phyloP scores from a whole-genome alignment of 2,888 invertebrate genomes.

The Tenthredo distinguenda region DNA sequence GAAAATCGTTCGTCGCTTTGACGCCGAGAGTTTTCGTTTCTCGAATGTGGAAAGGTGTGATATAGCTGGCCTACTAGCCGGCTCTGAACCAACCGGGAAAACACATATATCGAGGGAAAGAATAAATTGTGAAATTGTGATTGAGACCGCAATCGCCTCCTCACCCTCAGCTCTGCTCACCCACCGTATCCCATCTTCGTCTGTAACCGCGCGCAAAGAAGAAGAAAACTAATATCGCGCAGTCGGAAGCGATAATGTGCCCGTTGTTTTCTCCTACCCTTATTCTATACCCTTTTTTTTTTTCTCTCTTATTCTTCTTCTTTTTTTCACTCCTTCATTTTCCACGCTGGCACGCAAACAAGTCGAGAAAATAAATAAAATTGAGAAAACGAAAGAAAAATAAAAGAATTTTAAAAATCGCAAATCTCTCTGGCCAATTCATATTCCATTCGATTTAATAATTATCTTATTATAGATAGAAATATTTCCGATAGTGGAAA shows the following conservation, averaged over 20 bases:
- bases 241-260: slow-evolving; percentile 18
- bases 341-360: neutral
- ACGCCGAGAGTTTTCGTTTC: neutral
- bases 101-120: slow-evolving; percentile 26
- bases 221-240: slow-evolving; percentile 36
- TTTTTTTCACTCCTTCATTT: neutral
- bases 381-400: neutral
- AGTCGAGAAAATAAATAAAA: neutral
- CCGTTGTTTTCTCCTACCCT: neutral
- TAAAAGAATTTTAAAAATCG: neutral
- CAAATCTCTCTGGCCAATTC: too few relatives aligned
- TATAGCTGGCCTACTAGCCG: neutral
- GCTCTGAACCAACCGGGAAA: neutral
- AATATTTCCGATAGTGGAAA: too few relatives aligned
- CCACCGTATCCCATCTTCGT: slow-evolving; percentile 28
- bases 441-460: neutral
- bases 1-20: neutral
- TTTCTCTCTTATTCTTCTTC: neutral
- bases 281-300: neutral
- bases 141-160: slow-evolving; percentile 10
- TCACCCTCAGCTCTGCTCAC: neutral
- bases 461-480: too few relatives aligned
- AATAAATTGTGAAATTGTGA: slow-evolving; percentile 40
- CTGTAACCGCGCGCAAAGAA: neutral
- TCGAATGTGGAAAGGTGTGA: neutral